Base-by-base conservation (phyloP, 2,113 vertebrate species). In the Erythrocebus patas region DNA sequence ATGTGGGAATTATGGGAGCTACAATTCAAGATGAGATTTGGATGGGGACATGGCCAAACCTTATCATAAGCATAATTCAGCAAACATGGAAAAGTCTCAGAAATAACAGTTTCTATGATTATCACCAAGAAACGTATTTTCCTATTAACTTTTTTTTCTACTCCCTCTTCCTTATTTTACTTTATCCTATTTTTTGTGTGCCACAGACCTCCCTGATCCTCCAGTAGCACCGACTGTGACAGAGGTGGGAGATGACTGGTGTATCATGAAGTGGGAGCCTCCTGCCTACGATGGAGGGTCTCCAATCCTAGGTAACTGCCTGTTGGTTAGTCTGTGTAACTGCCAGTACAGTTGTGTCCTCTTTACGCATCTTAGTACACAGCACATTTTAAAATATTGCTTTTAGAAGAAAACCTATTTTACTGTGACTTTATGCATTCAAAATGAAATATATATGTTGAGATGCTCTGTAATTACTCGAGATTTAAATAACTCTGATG, bases 221-320 rank as follows among this genome's bases (percentile, higher is more conserved):
- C 99, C 99, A 68, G 98, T 99, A 32, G 99, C 99, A 95, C 99
- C 99, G 0, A 98, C 98, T 38, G 99, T 99, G 70, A 98, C 99
- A 23, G 99, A 98, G 2, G 99, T 99, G 17, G 99, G 99, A n/a
- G 99, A 99, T 70, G 99, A 99, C 35, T 99, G 99, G 99, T 99
- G 99, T 93, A 97, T 99, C 61, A 99, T 99, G 99, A 99, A 98
- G 68, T 99, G 99, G 99, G 99, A 99, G 7, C 99, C 99, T 83
- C 99, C 99, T 14, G 98, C 95, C 97, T 99, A 99, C 90, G 99
- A 99, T 38, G 99, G 99, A 45, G 99, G 99, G 95, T 99, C 99
- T 61, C 99, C 99, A 55, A 99, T 99, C 95, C 98, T 99, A 98
- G 99, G 99, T 99, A 98, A 68, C 8, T 30, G 4, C 0, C 2